These are phyloP conservation scores for Nothocercus julius DNA, from an alignment of 2,113 vertebrate genomes.

Conservation along the genomic window DNA sequence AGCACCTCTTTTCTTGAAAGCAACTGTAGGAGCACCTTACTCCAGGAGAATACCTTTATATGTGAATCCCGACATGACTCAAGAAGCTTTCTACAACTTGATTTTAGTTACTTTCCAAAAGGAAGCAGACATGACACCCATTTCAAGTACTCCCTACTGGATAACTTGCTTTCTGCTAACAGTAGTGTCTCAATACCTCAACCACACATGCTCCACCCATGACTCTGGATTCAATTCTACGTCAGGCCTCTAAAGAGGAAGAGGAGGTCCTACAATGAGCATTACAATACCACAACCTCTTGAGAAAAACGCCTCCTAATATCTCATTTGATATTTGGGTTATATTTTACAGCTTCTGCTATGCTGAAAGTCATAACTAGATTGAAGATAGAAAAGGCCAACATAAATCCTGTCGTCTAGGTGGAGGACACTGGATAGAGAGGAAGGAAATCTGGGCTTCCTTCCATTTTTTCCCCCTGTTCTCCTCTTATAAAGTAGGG, in stretches of 20 bases:
- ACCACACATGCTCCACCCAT: neutral
- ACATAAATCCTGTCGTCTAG: neutral
- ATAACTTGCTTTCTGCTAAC: neutral
- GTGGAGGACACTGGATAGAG: neutral
- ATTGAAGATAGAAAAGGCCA: neutral
- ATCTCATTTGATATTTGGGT: neutral
- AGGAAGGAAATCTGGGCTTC: neutral
- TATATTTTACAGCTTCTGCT: constrained; percentile 13
- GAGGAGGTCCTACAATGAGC: neutral
- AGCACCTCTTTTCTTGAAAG: neutral
- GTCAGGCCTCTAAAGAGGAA: constrained; percentile 20
- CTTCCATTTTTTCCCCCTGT: neutral
- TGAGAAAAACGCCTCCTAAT: neutral
- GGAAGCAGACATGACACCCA: neutral
- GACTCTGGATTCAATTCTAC: neutral
- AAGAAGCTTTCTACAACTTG: neutral
- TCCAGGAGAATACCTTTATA: neutral
- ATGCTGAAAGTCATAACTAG: neutral
- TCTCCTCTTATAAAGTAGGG: neutral
- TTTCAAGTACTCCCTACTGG: neutral
- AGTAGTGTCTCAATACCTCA: neutral
- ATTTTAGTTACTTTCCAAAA: neutral
- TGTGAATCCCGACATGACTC: neutral
- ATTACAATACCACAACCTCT: neutral
- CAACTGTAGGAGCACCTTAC: neutral